Conservation (phyloP, 2,888 invertebrate genomes). For the Lottia scabra region DNA sequence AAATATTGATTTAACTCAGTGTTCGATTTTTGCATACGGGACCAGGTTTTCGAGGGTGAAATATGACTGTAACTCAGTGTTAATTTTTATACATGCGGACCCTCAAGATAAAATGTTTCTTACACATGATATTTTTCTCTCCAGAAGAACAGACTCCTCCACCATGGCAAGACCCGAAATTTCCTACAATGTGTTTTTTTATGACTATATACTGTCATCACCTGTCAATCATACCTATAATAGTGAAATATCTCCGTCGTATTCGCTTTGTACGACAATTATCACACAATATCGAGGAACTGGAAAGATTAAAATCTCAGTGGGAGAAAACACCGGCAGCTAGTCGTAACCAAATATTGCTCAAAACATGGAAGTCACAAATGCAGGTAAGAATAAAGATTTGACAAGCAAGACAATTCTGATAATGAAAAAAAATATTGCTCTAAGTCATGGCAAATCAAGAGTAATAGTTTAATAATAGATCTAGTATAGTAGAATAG, state of each 20-base stretch:
- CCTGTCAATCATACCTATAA: constrained; percentile 87
- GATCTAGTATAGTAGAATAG: too few relatives aligned
- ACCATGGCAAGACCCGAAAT: constrained; percentile 83
- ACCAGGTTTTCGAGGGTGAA: too few relatives aligned
- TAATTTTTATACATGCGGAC: too few relatives aligned
- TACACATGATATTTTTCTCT: constrained; percentile 10
- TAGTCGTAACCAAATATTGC: constrained; percentile 81
- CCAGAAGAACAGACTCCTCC: constrained; percentile 28
- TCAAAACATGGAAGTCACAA: constrained; percentile 89
- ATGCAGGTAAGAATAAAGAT: constrained; percentile 78
- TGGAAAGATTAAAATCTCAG: constrained; percentile 73
- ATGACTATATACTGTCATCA: constrained; percentile 94
- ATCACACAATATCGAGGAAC: constrained; percentile 72
- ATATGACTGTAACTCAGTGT: too few relatives aligned
- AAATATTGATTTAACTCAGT: too few relatives aligned
- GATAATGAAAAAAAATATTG: too few relatives aligned
- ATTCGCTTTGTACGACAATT: constrained; percentile 84
- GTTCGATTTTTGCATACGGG: too few relatives aligned
- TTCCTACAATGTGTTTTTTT: constrained; percentile 98
- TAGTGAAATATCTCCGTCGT: constrained; percentile 85
- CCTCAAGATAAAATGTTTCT: too few relatives aligned
- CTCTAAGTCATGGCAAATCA: too few relatives aligned
- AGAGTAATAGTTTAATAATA: too few relatives aligned
- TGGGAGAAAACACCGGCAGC: constrained; percentile 60
- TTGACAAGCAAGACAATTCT: too few relatives aligned